A percentile compares a stretch with the other conserved stretches of the same genome.
phyloP scores from a whole-genome alignment of 2,888 invertebrate species.

The Petrolisthes cinctipes region DNA sequence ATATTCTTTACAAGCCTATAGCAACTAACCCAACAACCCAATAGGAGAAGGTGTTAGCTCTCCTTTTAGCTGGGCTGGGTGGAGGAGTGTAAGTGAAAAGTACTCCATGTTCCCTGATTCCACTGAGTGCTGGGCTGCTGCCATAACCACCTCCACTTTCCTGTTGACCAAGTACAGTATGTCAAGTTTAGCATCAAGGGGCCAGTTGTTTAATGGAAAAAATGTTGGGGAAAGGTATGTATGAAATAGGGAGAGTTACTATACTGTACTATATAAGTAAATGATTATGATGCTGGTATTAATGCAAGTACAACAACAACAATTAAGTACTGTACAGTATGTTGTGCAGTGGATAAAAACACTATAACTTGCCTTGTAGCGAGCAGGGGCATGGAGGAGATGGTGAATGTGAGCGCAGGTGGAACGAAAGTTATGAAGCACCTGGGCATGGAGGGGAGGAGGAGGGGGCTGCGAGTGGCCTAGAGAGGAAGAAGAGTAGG shows the following conservation, averaged over 20 bases:
- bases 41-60: constrained; percentile 74
- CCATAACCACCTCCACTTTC: constrained; percentile 32
- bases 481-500: neutral
- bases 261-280: too few species aligned
- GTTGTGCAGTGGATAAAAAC: too few species aligned
- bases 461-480: constrained; percentile 8
- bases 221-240: too few species aligned
- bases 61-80: constrained; percentile 70
- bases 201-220: too few species aligned
- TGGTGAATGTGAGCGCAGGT: constrained; percentile 81
- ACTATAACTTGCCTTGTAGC: constrained; percentile 31
- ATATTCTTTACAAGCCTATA: too few species aligned
- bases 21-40: constrained; percentile 79
- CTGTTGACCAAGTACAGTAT: neutral
- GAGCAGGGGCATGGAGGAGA: constrained; percentile 77
- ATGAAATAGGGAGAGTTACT: too few species aligned
- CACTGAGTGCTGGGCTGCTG: constrained; percentile 43
- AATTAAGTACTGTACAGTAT: too few species aligned
- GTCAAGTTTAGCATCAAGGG: too few species aligned
- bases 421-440: constrained; percentile 79
- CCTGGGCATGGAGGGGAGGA: constrained; percentile 72
- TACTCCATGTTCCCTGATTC: constrained; percentile 85
- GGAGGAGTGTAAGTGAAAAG: constrained; percentile 72
- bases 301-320: neutral
- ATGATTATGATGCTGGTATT: too few species aligned